These are phyloP conservation scores for Knipowitschia caucasica DNA, from an alignment of 2,797 vertebrate species.

Conservation along the genomic window DNA sequence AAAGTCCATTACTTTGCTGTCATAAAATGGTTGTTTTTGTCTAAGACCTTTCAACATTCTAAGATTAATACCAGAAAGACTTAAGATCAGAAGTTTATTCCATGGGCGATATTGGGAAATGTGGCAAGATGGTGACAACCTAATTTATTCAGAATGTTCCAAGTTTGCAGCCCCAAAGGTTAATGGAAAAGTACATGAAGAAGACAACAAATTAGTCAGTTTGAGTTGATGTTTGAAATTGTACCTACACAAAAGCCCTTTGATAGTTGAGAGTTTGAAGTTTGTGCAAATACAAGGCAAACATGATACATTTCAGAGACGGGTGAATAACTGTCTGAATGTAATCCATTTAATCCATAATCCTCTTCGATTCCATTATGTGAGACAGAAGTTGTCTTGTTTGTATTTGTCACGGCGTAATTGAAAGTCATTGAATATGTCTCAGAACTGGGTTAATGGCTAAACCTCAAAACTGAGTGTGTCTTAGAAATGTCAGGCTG, in stretches of 20 bases:
- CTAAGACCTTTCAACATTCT: not conserved
- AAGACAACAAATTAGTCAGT: not conserved
- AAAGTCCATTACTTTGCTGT: not conserved
- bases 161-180: not conserved
- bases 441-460: constrained; percentile 29
- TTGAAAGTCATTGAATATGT: constrained; percentile 25
- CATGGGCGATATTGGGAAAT: not conserved
- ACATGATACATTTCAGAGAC: constrained; percentile 20
- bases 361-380: constrained; percentile 23
- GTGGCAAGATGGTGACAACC: not conserved
- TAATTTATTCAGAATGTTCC: too few species aligned
- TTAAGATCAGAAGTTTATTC: not conserved
- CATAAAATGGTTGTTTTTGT: not conserved
- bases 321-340: constrained; percentile 17
- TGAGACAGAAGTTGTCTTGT: constrained; percentile 10
- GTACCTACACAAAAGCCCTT: not conserved
- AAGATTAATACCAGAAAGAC: not conserved
- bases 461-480: constrained; percentile 3
- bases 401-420: constrained; percentile 21
- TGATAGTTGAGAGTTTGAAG: constrained; percentile 1
- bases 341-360: constrained; percentile 44
- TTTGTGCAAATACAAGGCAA: constrained; percentile 16
- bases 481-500: constrained; percentile 16
- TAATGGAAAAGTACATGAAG: not conserved
- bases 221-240: too few species aligned